Percentiles rank a stretch among this genome's conserved stretches.
Conservation (phyloP, 2,113 vertebrate genomes). For the Etheostoma spectabile region DNA sequence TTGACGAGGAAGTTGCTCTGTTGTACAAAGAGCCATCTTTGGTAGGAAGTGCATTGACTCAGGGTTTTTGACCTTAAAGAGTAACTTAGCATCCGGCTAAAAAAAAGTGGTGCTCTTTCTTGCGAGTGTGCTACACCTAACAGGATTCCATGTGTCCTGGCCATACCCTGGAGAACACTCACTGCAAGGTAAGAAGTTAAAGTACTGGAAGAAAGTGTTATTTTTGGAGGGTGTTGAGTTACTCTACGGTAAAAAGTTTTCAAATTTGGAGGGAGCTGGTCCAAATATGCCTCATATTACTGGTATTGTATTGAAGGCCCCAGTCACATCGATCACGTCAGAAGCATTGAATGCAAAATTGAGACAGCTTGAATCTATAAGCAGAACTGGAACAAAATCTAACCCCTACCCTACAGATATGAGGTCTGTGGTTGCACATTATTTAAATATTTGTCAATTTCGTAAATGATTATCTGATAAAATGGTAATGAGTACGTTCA, state of each 20-base stretch:
- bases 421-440: background rate
- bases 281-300: background rate
- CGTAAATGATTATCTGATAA: conserved; percentile 37
- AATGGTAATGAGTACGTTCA: conserved; percentile 38
- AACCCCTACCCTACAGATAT: background rate
- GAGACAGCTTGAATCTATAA: background rate
- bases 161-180: background rate
- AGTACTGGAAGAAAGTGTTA: background rate
- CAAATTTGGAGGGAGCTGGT: background rate
- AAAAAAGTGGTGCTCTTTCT: background rate
- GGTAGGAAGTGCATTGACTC: background rate
- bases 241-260: background rate
- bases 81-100: no score
- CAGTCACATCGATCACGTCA: background rate
- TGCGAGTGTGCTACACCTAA: background rate
- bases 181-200: background rate
- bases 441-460: conserved; percentile 29
- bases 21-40: background rate
- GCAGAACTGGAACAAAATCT: background rate
- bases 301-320: background rate
- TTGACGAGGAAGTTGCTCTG: background rate
- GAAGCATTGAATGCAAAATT: background rate
- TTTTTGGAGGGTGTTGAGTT: background rate
- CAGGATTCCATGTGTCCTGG: background rate
- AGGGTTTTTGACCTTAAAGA: no score